Base-by-base conservation (phyloP, 2,888 invertebrate genomes). In the Xylophagus ater region DNA sequence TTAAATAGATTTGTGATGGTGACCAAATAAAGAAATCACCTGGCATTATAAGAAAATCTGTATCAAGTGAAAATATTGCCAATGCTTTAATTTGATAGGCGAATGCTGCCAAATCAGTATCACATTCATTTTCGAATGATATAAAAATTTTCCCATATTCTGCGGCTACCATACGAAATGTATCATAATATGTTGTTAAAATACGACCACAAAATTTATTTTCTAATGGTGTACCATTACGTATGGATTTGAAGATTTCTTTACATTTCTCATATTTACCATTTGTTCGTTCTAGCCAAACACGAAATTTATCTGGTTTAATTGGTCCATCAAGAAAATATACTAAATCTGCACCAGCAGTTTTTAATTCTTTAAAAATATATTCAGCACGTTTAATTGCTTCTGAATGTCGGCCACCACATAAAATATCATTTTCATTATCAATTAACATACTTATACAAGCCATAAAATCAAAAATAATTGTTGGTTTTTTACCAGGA, bases 291-390 rank as follows among this genome's bases (percentile, higher is more conserved):
- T 34, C 13, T n/a, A 33, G 19, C 33, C 37, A 42, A 19, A 23
- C 14, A 1, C 39, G 34, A 15, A 40, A 25, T 40, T 43, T 43
- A 7, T 21, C 8, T 23, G 17, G n/a, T 39, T 45, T 45, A 10
- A 45, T 36, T 30, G 43, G 43, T 8, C 45, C 45, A 29, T 45
- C 43, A n/a, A 41, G 5, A 28, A 43, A 45, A 29, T 43, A 45
- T 4, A 37, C 25, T 18, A 45, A 13, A 20, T 41, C 36, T 12
- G 39, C 25, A 17, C 30, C 36, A 9, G 36, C 12, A 4, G 32
- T 13, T 17, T 30, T 41, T n/a, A 45, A 42, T 38, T 41, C 41
- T 18, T 35, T 9, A 15, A 33, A 41, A n/a, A 45, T 15, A 4
- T 2, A 14, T 30, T 36, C 33, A 2, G 42, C 41, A 19, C 29